Evolutionary conservation across 2,888 invertebrate species (phyloP).

Genomic region (Autographa pulchrina): DNA sequence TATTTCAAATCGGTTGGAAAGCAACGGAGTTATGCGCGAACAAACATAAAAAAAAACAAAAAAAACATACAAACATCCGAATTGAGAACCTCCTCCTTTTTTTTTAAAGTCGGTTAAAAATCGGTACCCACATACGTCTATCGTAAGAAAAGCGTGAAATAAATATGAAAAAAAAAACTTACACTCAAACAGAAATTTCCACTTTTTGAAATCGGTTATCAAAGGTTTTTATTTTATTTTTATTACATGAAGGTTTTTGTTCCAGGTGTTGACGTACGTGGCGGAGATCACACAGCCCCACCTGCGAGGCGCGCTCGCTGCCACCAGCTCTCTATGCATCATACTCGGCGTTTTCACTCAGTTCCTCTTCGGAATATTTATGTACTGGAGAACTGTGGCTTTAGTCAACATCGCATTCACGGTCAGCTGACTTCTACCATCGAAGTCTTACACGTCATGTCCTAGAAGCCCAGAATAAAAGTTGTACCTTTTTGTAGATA

Average conservation of each 20-base stretch:
- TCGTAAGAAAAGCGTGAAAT: too few relatives aligned
- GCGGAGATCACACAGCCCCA: conserved; percentile 95
- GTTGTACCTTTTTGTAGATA: conserved; percentile 70
- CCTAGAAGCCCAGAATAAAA: too few relatives aligned
- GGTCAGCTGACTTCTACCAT: conserved; percentile 62
- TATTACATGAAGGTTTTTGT: neutral
- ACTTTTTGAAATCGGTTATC: neutral
- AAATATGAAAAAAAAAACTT: too few relatives aligned
- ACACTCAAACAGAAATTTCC: too few relatives aligned
- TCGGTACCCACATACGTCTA: too few relatives aligned
- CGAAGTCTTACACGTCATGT: neutral
- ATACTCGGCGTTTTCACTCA: conserved; percentile 94
- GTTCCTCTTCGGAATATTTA: conserved; percentile 92
- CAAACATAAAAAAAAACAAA: too few relatives aligned
- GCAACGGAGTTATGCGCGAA: too few relatives aligned
- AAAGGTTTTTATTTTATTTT: too few relatives aligned
- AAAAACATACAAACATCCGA: too few relatives aligned
- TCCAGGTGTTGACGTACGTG: conserved; percentile 94
- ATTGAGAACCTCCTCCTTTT: too few relatives aligned
- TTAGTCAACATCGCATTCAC: conserved; percentile 92
- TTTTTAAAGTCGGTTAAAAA: too few relatives aligned
- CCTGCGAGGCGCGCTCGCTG: conserved; percentile 92
- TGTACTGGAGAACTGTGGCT: conserved; percentile 93
- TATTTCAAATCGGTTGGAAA: too few relatives aligned
- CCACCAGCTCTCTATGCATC: conserved; percentile 93